phyloP scores from a whole-genome alignment of 2,888 invertebrate species.

The Xylophagus ater region DNA sequence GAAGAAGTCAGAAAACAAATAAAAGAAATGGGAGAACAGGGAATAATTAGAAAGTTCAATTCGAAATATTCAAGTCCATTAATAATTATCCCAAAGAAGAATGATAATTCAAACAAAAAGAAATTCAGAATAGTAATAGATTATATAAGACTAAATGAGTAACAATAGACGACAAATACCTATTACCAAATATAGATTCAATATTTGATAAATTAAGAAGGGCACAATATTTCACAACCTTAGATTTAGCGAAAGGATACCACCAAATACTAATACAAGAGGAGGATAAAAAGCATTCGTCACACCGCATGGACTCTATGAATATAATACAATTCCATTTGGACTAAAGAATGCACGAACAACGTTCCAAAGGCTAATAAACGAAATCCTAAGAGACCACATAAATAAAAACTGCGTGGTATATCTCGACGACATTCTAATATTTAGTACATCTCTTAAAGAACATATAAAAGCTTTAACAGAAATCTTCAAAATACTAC shows the following conservation, averaged over 20 bases:
- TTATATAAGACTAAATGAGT: not conserved
- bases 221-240: conserved; percentile 8
- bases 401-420: too few species aligned
- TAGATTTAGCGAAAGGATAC: conserved; percentile 13
- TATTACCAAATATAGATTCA: not conserved
- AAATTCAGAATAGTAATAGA: not conserved
- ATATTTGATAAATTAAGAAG: too few species aligned
- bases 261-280: conserved; percentile 10
- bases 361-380: too few species aligned
- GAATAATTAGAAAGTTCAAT: not conserved
- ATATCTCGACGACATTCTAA: too few species aligned
- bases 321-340: too few species aligned
- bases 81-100: not conserved
- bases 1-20: not conserved
- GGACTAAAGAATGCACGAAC: too few species aligned
- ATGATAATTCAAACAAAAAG: not conserved
- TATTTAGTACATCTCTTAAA: too few species aligned
- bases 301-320: too few species aligned
- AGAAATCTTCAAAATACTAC: too few species aligned
- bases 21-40: not conserved
- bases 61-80: not conserved
- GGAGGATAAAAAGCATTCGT: conserved; percentile 6
- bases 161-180: not conserved
- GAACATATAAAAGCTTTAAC: too few species aligned
- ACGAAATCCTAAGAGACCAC: too few species aligned